Percentiles rank a stretch among this genome's conserved stretches.
phyloP scores from a whole-genome alignment of 2,888 invertebrate species.

The Caenorhabditis afra region DNA sequence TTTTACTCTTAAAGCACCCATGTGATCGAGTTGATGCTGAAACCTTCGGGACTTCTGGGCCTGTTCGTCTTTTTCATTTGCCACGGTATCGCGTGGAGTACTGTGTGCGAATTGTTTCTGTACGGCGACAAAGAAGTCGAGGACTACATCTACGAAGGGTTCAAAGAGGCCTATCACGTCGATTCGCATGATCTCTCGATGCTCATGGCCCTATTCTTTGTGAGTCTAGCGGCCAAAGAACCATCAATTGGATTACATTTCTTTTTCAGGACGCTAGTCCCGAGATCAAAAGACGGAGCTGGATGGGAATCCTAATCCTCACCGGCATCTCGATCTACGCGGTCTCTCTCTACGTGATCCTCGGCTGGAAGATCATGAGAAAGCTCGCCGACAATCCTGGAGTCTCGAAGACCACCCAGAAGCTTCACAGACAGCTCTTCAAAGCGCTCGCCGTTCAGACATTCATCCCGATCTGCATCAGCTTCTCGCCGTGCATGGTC shows the following conservation, averaged over 20 bases:
- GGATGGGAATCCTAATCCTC: slow-evolving; percentile 42
- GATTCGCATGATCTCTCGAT: slow-evolving; percentile 39
- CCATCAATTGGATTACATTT: too few relatives aligned
- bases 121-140: slow-evolving; percentile 32
- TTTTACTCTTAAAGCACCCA: slow-evolving; percentile 16
- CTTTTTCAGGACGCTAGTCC: slow-evolving; percentile 36
- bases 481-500: slow-evolving; percentile 51
- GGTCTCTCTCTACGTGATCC: slow-evolving; percentile 15
- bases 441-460: slow-evolving; percentile 52
- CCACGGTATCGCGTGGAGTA: slow-evolving; percentile 41
- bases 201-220: slow-evolving; percentile 35
- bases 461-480: slow-evolving; percentile 49
- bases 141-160: slow-evolving; percentile 35
- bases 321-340: slow-evolving; percentile 46
- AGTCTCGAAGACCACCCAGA: slow-evolving; percentile 31
- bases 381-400: slow-evolving; percentile 46
- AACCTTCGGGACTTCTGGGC: slow-evolving; percentile 9
- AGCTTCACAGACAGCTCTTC: slow-evolving; percentile 48
- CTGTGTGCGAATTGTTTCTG: slow-evolving; percentile 30
- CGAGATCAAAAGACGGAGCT: slow-evolving; percentile 13
- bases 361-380: slow-evolving; percentile 47
- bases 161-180: slow-evolving; percentile 20
- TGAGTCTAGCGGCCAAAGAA: slow-evolving; percentile 1
- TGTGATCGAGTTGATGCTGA: background rate
- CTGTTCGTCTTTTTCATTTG: slow-evolving; percentile 21